Evolutionary conservation across 2,797 vertebrate genomes (phyloP).

Genomic region (Neomorphus geoffroyi): DNA sequence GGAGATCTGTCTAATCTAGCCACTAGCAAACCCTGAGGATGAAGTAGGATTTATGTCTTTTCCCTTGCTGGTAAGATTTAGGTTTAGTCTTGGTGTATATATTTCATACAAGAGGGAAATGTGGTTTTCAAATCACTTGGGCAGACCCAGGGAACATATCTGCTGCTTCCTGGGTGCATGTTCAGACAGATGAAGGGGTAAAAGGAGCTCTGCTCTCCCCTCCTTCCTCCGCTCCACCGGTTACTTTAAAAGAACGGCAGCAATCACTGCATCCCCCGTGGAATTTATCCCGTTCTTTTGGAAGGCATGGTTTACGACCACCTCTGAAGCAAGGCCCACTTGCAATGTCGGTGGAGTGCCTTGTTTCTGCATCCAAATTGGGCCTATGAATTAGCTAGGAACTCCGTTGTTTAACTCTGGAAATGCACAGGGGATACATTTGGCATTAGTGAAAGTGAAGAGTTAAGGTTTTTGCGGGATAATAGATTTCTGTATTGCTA

Average conservation of each 20-base stretch:
- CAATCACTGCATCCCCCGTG: not conserved
- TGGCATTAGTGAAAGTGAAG: not conserved
- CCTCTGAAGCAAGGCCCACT: not conserved
- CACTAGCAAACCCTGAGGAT: not conserved
- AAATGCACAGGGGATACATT: not conserved
- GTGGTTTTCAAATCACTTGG: not conserved
- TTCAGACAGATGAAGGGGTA: not conserved
- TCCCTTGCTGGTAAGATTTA: not conserved
- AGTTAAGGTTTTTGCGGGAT: not conserved
- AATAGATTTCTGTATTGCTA: not conserved
- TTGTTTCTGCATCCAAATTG: rapidly evolving
- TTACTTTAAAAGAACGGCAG: not conserved
- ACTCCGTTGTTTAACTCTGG: not conserved
- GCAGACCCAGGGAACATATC: not conserved
- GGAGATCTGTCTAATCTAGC: not conserved
- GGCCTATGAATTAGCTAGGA: not conserved
- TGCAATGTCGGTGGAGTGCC: not conserved
- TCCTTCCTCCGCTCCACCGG: not conserved
- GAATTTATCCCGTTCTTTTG: not conserved
- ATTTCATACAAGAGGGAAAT: not conserved
- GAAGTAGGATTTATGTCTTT: not conserved
- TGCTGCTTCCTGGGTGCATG: not conserved
- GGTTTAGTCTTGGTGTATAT: not conserved
- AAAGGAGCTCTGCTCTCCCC: not conserved
- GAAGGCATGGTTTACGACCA: not conserved